phyloP scores from a whole-genome alignment of 2,113 vertebrate genomes.

The Eudyptes chrysolophus region DNA sequence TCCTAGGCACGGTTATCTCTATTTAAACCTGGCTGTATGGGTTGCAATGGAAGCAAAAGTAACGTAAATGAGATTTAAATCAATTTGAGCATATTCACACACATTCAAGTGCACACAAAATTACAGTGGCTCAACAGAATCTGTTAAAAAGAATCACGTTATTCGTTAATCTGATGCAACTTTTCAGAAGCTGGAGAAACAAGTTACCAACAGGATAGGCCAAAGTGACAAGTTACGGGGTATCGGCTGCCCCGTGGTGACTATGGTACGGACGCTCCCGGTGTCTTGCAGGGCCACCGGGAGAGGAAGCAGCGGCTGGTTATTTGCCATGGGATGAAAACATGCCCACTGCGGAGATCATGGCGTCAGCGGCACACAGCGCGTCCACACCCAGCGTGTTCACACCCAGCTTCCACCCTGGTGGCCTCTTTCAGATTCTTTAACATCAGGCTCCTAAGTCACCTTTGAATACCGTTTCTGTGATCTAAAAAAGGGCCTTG shows the following conservation, averaged over 20 bases:
- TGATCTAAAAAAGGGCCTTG: fast-evolving
- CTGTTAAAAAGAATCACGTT: neutral
- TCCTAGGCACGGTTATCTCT: neutral
- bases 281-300: neutral
- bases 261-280: fast-evolving
- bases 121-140: neutral
- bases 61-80: neutral
- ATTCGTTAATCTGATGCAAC: neutral
- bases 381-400: fast-evolving
- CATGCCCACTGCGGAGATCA: fast-evolving
- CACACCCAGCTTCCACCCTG: neutral
- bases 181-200: neutral
- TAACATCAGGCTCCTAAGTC: neutral
- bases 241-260: fast-evolving
- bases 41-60: neutral
- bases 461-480: fast-evolving
- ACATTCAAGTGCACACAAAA: neutral
- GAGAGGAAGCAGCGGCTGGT: neutral
- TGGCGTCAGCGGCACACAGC: fast-evolving
- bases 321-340: fast-evolving
- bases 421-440: neutral
- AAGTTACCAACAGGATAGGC: neutral
- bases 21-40: neutral
- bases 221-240: neutral
- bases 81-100: neutral